A percentile compares a stretch with the other conserved stretches of the same genome.
Conservation (phyloP, 2,797 vertebrate genomes). For the Gephyroberyx darwinii region DNA sequence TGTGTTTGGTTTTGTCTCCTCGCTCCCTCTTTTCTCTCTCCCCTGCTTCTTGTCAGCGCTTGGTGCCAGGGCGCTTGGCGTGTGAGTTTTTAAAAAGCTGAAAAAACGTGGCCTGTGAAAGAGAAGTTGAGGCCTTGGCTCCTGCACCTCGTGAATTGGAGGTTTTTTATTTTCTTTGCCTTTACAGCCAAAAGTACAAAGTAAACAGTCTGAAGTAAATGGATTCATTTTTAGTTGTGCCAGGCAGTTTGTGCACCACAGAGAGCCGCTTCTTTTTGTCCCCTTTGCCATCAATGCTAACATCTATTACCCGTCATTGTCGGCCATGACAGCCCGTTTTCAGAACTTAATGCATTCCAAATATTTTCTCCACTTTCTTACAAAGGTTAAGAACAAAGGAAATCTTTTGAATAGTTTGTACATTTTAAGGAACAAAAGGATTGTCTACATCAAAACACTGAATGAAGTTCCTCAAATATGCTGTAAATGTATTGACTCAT, state of each 20-base stretch:
- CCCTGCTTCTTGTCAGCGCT: conserved; percentile 71
- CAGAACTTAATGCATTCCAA: conserved; percentile 79
- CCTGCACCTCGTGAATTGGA: conserved; percentile 74
- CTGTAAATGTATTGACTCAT: conserved; percentile 64
- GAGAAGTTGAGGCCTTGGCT: conserved; percentile 79
- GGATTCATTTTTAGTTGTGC: conserved; percentile 85
- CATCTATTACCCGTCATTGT: conserved; percentile 81
- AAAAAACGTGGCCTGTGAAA: conserved; percentile 81
- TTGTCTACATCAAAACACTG: conserved; percentile 67
- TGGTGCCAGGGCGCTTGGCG: conserved; percentile 80
- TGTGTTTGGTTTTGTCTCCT: conserved; percentile 80
- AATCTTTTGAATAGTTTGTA: conserved; percentile 76
- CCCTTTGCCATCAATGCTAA: conserved; percentile 74
- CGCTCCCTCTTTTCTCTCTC: conserved; percentile 64
- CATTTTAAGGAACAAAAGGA: conserved; percentile 70
- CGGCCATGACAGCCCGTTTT: conserved; percentile 78
- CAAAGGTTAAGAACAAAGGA: conserved; percentile 65
- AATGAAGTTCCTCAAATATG: conserved; percentile 70
- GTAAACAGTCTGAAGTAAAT: conserved; percentile 85
- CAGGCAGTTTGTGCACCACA: conserved; percentile 76
- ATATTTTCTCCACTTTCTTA: conserved; percentile 77
- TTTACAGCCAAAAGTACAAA: conserved; percentile 85
- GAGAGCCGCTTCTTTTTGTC: conserved; percentile 79
- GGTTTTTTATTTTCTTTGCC: conserved; percentile 70
- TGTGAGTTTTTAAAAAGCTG: conserved; percentile 78